Conservation (phyloP, 2,113 vertebrate species). For the Marcusenius ussheri region DNA sequence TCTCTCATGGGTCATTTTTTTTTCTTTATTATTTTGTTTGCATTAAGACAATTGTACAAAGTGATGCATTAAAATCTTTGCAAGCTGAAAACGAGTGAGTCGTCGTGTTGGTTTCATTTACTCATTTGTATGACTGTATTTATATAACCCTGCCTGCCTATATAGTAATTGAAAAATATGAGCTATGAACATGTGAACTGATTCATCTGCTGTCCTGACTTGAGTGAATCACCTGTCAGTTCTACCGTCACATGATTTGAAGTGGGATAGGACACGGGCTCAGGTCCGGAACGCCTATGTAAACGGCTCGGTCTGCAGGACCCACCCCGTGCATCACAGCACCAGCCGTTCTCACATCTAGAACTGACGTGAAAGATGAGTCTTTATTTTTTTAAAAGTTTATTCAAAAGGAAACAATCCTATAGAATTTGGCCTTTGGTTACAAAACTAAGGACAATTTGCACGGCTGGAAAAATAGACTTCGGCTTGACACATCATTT, state of each 20-base stretch:
- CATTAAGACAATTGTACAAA: conserved; percentile 54
- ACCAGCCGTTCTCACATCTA: not conserved
- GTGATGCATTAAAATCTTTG: conserved; percentile 62
- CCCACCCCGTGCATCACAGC: not conserved
- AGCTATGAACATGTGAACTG: not conserved
- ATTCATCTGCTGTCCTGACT: not conserved
- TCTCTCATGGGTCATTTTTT: conserved; percentile 53
- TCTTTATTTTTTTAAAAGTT: not conserved
- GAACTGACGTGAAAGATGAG: not conserved
- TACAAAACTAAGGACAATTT: conserved; percentile 52
- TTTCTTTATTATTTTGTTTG: conserved; percentile 51
- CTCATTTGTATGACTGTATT: not conserved
- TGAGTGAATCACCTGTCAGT: not conserved
- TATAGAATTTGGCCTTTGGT: conserved; percentile 21
- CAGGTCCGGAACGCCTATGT: not conserved
- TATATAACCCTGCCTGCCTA: not conserved
- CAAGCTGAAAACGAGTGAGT: conserved; percentile 46
- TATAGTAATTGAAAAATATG: not conserved
- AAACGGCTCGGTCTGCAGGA: not conserved
- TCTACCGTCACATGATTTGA: not conserved
- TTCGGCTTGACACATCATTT: conserved; percentile 29
- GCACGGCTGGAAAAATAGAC: conserved; percentile 54
- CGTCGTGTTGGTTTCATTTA: conserved; percentile 23
- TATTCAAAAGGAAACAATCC: conserved; percentile 34
- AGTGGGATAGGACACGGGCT: not conserved